Evolutionary conservation across 2,888 invertebrate species (phyloP), one percentile per base, ranked within the genome.

Genomic region (Trichopoda pennipes): DNA sequence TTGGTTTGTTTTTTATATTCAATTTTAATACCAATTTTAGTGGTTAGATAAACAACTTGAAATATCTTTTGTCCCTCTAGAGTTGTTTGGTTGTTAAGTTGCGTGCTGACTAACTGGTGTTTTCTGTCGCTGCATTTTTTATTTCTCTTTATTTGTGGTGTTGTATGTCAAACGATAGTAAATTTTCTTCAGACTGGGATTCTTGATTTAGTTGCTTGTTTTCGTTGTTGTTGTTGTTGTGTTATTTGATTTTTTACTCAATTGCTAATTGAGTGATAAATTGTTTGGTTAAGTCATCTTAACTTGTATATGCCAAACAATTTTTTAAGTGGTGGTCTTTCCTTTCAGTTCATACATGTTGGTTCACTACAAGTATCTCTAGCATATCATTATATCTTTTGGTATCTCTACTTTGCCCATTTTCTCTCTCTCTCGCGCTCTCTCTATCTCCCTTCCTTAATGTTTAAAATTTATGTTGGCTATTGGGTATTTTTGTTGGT

Each of bases 251-350:
- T 87, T 87, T 87, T 88, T 88, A 88, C 89, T 88, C 88, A 89
- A 86, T 89, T 88, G 90, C 88, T 88, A 88, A 88, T 88, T 88
- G 88, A 88, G 88, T 88, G 88, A 90, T 88, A 88, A 88, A 88
- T 88, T 88, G 88, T 80, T 80, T 80, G 80, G 70, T 80, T 80
- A 80, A 80, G 80, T 75, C 84, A 84, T 76, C 79, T 84, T 79
- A 77, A 72, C 61, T 81, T 75, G 69, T n/a, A 19, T 32, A 58
- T 73, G 35, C 68, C 73, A 70, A 86, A 86, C 86, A 79, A 47
- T 17, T 49, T 56, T 49, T 42, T 58, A 35, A 17, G 23, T 42
- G 61, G 17, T 75, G 64, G 58, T 72, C 16, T 28, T 58, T 64
- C 56, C 61, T 64, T 53, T 80, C 38, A 80, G 55, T 61, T 80